Conservation (phyloP, 2,797 vertebrate genomes). For the Chaenodraco wilsoni region DNA sequence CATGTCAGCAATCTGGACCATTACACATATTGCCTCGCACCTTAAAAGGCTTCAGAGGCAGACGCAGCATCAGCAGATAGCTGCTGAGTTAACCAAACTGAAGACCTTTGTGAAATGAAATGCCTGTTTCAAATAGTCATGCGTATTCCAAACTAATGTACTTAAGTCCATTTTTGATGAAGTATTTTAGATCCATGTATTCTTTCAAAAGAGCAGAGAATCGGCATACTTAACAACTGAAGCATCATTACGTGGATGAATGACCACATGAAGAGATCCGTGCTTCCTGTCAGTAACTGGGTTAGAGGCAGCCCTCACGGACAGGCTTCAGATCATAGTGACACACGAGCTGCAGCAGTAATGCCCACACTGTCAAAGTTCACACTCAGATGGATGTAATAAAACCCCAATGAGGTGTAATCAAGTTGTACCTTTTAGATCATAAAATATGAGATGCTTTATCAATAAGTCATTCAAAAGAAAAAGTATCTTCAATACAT, state of each 20-base stretch:
- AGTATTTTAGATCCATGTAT: neutral
- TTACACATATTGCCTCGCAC: neutral
- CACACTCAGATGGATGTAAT: neutral
- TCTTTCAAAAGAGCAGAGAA: neutral
- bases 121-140: neutral
- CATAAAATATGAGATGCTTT: neutral
- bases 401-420: neutral
- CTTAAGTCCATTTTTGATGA: neutral
- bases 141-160: neutral
- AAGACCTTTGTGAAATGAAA: neutral
- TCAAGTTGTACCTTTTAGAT: neutral
- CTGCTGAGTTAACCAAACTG: neutral
- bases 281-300: constrained; percentile 2
- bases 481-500: neutral
- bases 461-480: neutral
- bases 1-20: neutral
- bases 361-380: neutral
- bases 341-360: neutral
- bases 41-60: neutral
- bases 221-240: neutral
- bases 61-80: neutral
- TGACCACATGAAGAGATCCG: neutral
- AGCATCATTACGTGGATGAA: neutral
- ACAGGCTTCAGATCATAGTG: constrained; percentile 6
- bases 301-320: neutral